phyloP scores from a whole-genome alignment of 2,888 invertebrate genomes.

The Agonopterix heracliana region DNA sequence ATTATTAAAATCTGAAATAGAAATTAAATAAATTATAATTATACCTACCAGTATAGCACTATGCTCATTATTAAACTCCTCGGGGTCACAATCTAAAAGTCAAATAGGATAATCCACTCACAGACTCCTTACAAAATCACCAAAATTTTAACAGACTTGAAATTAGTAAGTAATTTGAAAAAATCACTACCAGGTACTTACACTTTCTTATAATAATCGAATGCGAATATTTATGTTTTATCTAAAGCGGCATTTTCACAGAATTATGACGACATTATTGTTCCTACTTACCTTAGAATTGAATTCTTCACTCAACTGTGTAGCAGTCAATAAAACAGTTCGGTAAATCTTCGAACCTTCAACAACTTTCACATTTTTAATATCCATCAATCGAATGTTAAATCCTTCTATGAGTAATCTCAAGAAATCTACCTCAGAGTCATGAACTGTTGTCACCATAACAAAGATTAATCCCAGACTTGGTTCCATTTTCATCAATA shows the following conservation, averaged over 20 bases:
- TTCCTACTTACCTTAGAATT: constrained; percentile 31
- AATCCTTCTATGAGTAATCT: constrained; percentile 38
- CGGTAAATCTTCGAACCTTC: constrained; percentile 40
- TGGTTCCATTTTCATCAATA: constrained; percentile 13
- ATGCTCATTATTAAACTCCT: too few relatives aligned
- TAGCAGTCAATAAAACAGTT: constrained; percentile 36
- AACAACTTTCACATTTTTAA: constrained; percentile 22
- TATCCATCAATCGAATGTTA: constrained; percentile 34
- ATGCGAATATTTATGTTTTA: too few relatives aligned
- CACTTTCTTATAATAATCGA: too few relatives aligned
- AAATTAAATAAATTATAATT: neutral
- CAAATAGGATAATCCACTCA: too few relatives aligned
- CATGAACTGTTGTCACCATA: constrained; percentile 38
- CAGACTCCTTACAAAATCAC: too few relatives aligned
- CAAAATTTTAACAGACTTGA: too few relatives aligned
- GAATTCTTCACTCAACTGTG: constrained; percentile 42
- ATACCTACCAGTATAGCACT: too few relatives aligned
- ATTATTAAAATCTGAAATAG: constrained; percentile 36
- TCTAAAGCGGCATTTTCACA: too few relatives aligned
- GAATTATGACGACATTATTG: too few relatives aligned
- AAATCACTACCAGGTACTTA: too few relatives aligned
- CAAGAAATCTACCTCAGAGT: constrained; percentile 42
- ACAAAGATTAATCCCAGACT: constrained; percentile 23
- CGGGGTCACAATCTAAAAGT: too few relatives aligned
- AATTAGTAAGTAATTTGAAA: too few relatives aligned